Conservation (phyloP, 64 coral and sea anemone species). For the Pachyseris speciosa region DNA sequence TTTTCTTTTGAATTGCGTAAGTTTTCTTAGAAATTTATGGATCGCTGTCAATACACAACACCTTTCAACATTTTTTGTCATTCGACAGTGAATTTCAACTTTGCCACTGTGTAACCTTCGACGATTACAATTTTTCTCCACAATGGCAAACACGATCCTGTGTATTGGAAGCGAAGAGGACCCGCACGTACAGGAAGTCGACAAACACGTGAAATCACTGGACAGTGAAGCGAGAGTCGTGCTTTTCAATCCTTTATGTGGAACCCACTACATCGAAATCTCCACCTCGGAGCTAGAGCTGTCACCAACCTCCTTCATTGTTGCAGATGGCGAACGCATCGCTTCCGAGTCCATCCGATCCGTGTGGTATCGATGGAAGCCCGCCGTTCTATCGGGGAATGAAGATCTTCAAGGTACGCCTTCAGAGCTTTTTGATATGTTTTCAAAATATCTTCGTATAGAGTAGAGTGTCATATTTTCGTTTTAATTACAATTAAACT, state of each 20-base stretch:
- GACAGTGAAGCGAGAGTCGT: slow-evolving; percentile 14
- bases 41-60: no score
- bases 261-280: slow-evolving; percentile 45
- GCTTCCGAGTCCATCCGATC: slow-evolving; percentile 3
- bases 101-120: no score
- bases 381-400: background rate
- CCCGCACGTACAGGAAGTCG: slow-evolving; percentile 37
- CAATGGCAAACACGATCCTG: background rate
- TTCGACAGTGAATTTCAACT: background rate
- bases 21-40: no score
- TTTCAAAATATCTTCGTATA: no score
- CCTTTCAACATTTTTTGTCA: background rate
- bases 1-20: no score
- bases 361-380: slow-evolving; percentile 63
- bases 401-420: slow-evolving; percentile 20
- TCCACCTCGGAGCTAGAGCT: background rate
- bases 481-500: no score
- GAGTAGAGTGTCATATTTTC: no score
- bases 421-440: no score
- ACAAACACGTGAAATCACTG: background rate
- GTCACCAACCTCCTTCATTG: background rate
- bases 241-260: slow-evolving; percentile 49
- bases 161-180: slow-evolving; percentile 36
- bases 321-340: slow-evolving; percentile 17
- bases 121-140: background rate